These are phyloP conservation scores for Drosophila obscura DNA, from an alignment of 1,140 invertebrate genomes.

Conservation along the genomic window DNA sequence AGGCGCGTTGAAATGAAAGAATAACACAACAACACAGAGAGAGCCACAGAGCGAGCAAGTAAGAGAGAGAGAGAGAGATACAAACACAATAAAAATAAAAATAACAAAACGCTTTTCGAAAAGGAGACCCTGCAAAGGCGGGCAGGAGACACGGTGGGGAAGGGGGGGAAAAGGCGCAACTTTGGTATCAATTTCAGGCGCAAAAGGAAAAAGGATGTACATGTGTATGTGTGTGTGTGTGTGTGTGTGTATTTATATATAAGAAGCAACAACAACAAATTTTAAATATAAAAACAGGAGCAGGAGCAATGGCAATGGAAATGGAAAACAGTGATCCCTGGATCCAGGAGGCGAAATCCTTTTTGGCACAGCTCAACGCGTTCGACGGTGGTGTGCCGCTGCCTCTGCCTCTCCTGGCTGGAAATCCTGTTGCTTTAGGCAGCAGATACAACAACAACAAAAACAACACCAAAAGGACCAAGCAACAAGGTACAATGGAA, in stretches of 20 bases:
- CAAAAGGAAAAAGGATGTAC: not conserved
- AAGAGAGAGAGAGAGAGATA: no score
- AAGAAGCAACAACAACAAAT: not conserved
- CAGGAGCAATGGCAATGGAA: not conserved
- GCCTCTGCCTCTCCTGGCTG: slow-evolving; percentile 3
- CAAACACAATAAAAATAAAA: slow-evolving; percentile 41
- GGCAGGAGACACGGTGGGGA: not conserved
- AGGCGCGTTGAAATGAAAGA: slow-evolving; percentile 74
- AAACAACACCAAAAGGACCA: slow-evolving; percentile 12
- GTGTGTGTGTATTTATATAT: not conserved
- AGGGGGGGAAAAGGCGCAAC: slow-evolving; percentile 12
- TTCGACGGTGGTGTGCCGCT: slow-evolving; percentile 38
- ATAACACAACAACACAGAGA: slow-evolving; percentile 62
- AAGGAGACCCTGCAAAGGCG: slow-evolving; percentile 17
- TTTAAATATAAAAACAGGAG: slow-evolving; percentile 30
- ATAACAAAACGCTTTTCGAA: slow-evolving; percentile 11
- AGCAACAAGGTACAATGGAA: slow-evolving; percentile 5
- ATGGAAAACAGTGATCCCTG: not conserved
- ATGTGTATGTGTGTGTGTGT: not conserved
- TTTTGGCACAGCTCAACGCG: slow-evolving; percentile 75
- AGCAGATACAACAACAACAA: slow-evolving; percentile 12
- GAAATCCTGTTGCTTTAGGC: slow-evolving; percentile 74
- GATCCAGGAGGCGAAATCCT: slow-evolving; percentile 49
- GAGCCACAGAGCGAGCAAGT: no score
- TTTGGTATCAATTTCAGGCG: slow-evolving; percentile 45